These are phyloP conservation scores for Meloe dianella DNA, from an alignment of 2,888 invertebrate genomes.

Conservation along the genomic window DNA sequence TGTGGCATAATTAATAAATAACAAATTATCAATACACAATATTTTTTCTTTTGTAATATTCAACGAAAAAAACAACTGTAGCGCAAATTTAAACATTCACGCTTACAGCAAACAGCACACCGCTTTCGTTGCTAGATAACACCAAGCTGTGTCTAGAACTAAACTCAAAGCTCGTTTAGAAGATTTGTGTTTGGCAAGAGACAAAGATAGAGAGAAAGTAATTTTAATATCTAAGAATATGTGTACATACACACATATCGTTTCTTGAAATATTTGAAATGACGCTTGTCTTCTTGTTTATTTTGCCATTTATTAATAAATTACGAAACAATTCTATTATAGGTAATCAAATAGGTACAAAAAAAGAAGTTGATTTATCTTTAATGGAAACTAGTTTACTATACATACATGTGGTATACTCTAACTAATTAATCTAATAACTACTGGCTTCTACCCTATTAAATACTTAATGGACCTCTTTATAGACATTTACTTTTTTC, in stretches of 20 bases:
- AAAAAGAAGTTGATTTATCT: conserved; percentile 6
- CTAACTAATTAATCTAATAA: conserved; percentile 4
- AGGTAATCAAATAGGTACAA: neutral
- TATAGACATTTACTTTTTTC: neutral
- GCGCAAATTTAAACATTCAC: neutral
- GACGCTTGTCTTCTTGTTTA: neutral
- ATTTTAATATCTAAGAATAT: neutral
- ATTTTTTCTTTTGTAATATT: no score
- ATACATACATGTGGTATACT: neutral
- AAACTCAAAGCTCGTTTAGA: conserved; percentile 7
- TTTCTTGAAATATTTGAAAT: neutral
- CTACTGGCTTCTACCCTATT: neutral
- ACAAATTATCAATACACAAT: no score
- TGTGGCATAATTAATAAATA: conserved; percentile 5
- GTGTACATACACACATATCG: neutral
- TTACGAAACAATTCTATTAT: neutral
- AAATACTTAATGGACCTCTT: neutral
- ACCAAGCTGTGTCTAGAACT: no score
- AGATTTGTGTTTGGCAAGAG: conserved; percentile 9
- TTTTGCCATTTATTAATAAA: neutral
- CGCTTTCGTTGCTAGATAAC: neutral
- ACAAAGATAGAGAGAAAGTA: neutral
- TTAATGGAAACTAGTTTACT: neutral
- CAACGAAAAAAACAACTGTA: neutral
- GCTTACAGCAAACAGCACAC: neutral